Conservation (phyloP, 2,113 vertebrate genomes). For the Crotophaga sulcirostris region DNA sequence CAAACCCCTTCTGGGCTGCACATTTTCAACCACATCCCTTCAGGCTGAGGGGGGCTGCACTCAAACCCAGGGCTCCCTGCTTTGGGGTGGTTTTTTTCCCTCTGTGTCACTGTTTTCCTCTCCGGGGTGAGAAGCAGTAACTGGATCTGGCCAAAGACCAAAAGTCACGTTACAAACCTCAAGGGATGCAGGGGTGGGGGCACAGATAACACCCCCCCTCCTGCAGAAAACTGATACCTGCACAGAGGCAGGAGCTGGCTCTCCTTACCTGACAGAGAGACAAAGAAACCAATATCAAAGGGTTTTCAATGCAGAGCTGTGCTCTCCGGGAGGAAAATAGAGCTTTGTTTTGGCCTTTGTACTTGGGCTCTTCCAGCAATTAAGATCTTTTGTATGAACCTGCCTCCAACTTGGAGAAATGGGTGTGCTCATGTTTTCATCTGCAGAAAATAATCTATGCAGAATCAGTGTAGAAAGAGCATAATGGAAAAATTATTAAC, state of each 20-base stretch:
- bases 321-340: not conserved
- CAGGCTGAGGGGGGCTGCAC: not conserved
- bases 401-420: not conserved
- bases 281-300: not conserved
- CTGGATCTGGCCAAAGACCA: not conserved
- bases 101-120: not conserved
- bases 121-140: not conserved
- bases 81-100: not conserved
- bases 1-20: not conserved
- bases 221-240: not conserved
- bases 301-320: not conserved
- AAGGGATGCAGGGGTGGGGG: not conserved
- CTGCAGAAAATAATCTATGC: not conserved
- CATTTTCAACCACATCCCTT: not conserved
- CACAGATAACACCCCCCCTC: not conserved
- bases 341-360: not conserved
- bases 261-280: not conserved
- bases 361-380: not conserved
- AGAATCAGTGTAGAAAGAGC: not conserved
- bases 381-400: not conserved
- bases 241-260: not conserved
- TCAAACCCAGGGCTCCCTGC: not conserved
- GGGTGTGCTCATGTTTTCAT: not conserved
- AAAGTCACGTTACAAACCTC: not conserved
- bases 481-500: not conserved